phyloP scores from a whole-genome alignment of 2,113 vertebrate genomes.

The Lophius piscatorius region DNA sequence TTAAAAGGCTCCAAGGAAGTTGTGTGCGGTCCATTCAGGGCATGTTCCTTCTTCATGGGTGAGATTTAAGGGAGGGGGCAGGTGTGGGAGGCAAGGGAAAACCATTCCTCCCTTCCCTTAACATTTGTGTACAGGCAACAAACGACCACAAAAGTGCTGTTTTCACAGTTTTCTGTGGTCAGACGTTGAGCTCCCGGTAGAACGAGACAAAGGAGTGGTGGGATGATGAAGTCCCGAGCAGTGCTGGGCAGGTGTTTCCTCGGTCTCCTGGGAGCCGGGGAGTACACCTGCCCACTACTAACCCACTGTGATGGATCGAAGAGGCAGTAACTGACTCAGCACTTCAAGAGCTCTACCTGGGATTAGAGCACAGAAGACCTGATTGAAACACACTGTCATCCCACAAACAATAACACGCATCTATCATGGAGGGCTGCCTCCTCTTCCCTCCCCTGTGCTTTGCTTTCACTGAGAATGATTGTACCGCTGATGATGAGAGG shows the following conservation, averaged over 20 bases:
- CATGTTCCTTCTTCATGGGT: constrained; percentile 56
- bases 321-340: constrained; percentile 88
- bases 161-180: constrained; percentile 80
- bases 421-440: constrained; percentile 76
- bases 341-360: constrained; percentile 80
- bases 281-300: constrained; percentile 83
- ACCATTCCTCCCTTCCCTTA: constrained; percentile 62
- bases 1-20: constrained; percentile 37
- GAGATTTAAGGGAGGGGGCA: constrained; percentile 55
- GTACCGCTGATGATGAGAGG: constrained; percentile 69
- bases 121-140: constrained; percentile 79
- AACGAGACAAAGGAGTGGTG: constrained; percentile 77
- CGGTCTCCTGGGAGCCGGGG: constrained; percentile 75
- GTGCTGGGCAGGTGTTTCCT: constrained; percentile 83
- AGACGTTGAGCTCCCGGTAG: constrained; percentile 73
- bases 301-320: constrained; percentile 84
- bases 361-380: constrained; percentile 84
- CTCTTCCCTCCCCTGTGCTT: constrained; percentile 59
- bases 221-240: constrained; percentile 76
- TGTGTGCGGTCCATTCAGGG: constrained; percentile 75
- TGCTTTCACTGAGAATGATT: constrained; percentile 71
- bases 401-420: constrained; percentile 90
- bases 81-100: constrained; percentile 58
- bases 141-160: constrained; percentile 84
- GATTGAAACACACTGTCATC: constrained; percentile 91